Evolutionary conservation across 2,797 vertebrate species (phyloP), one percentile per base, ranked within the genome.

Genomic region (Lacerta agilis): DNA sequence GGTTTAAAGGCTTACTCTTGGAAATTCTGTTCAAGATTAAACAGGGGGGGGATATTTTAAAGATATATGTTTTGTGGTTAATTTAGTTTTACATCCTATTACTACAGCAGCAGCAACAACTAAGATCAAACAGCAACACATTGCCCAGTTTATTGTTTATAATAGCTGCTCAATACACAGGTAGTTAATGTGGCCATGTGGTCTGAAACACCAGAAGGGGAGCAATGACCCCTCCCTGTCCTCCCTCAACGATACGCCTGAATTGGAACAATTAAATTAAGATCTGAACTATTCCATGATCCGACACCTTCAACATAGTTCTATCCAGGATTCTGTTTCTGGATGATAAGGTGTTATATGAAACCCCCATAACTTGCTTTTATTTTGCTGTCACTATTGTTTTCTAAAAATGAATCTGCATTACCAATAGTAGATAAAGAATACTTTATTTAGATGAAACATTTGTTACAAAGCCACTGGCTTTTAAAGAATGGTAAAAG

Each of bases 401-500:
- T 69, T 87, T 86, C 73, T 10, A 71, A 80, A 89, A 73, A 80
- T 1, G 8, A 88, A 90, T 27, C 80, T 86, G 92, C 85, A 94
- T 82, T 86, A 69, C 49, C 55, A 93, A 85, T 75, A 92, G 79
- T 15, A 92, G 11, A 78, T 2, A 90, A 0, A 84, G 23, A 93
- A 80, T 87, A 80, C 75, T 94, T 93, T 94, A 93, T 58, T 81
- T 90, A 49, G 94, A 93, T 90, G 61, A 79, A 95, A 93, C 85
- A 73, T 55, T 90, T 29, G 93, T 83, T 93, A 94, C 64, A 72
- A 91, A 94, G 72, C 25, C 69, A 91, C 36, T 80, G 27, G 94
- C 94, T 86, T 89, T 92, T 75, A 83, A 33, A 91, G 88, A 49
- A 92, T 93, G 82, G 83, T 87, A 95, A 80, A 94, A 94, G 90